A percentile compares a stretch with the other conserved stretches of the same genome.
These are phyloP conservation scores for Cephus cinctus DNA, from an alignment of 1,140 invertebrate species.

Conservation along the genomic window DNA sequence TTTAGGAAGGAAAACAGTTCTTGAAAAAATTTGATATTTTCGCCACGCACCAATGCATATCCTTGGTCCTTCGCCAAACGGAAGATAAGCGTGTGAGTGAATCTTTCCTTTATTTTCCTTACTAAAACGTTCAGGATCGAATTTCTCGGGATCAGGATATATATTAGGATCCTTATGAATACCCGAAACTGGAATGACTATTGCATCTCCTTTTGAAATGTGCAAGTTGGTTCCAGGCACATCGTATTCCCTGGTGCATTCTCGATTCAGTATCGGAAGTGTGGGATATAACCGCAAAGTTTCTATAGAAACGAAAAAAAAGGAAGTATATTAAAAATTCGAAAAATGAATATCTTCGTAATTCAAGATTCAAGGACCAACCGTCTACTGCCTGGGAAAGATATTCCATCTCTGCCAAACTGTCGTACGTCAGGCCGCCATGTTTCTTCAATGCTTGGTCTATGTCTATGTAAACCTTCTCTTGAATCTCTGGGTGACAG, in stretches of 20 bases:
- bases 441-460: slow-evolving; percentile 15
- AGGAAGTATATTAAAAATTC: not conserved
- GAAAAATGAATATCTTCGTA: no score
- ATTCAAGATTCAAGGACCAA: not conserved
- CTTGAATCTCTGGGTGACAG: slow-evolving; percentile 29
- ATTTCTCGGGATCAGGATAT: slow-evolving; percentile 62
- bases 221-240: slow-evolving; percentile 32
- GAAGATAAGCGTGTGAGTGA: slow-evolving; percentile 51
- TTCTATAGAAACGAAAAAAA: slow-evolving; percentile 25
- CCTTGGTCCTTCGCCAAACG: slow-evolving; percentile 61
- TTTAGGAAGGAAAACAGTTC: not conserved
- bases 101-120: slow-evolving; percentile 42
- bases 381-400: slow-evolving; percentile 15
- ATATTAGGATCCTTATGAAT: slow-evolving; percentile 47
- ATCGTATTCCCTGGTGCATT: slow-evolving; percentile 44
- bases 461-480: slow-evolving; percentile 42
- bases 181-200: slow-evolving; percentile 30
- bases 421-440: slow-evolving; percentile 42
- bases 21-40: not conserved
- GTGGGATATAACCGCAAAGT: slow-evolving; percentile 54
- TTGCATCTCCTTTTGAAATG: slow-evolving; percentile 29
- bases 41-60: slow-evolving; percentile 56
- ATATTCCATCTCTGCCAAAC: slow-evolving; percentile 47
- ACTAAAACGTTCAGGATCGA: slow-evolving; percentile 63
- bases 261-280: slow-evolving; percentile 39